Evolutionary conservation across 2,888 invertebrate species (phyloP).

Genomic region (Ypsolopha scabrella): DNA sequence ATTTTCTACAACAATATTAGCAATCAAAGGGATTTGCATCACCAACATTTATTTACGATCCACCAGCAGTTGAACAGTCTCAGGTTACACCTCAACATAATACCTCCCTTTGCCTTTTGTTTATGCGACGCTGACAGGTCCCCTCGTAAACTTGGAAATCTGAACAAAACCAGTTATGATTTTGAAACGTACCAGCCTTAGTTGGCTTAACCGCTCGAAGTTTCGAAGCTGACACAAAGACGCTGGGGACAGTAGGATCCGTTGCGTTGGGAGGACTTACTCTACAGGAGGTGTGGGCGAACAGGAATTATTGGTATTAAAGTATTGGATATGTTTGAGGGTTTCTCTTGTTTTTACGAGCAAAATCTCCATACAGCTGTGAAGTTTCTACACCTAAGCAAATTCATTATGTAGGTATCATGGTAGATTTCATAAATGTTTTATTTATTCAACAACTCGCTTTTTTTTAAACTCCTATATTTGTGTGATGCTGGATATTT

Average conservation of each 20-base stretch:
- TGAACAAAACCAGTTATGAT: slow-evolving; percentile 17
- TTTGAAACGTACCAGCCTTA: slow-evolving; percentile 13
- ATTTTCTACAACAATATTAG: too few species aligned
- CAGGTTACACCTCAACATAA: slow-evolving; percentile 8
- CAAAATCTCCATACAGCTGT: too few species aligned
- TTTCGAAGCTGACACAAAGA: slow-evolving; percentile 27
- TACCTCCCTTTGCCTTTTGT: slow-evolving; percentile 29
- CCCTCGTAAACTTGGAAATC: slow-evolving; percentile 33
- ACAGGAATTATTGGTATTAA: slow-evolving; percentile 1
- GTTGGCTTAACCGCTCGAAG: slow-evolving; percentile 2
- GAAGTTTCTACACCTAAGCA: too few species aligned
- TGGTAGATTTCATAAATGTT: too few species aligned
- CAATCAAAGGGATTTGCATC: too few species aligned
- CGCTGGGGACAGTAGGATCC: slow-evolving; percentile 29
- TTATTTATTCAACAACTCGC: too few species aligned
- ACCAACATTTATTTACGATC: too few species aligned
- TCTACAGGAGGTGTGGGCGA: slow-evolving; percentile 31
- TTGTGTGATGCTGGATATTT: too few species aligned
- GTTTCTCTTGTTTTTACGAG: too few species aligned
- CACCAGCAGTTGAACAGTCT: background rate
- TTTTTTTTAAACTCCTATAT: too few species aligned
- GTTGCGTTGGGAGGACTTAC: slow-evolving; percentile 19
- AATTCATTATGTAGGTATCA: too few species aligned
- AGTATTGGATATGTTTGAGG: too few species aligned
- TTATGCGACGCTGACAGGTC: slow-evolving; percentile 30